A percentile compares a stretch with the other conserved stretches of the same genome.
phyloP scores from a whole-genome alignment of 2,797 vertebrate genomes.

The Morus bassanus region DNA sequence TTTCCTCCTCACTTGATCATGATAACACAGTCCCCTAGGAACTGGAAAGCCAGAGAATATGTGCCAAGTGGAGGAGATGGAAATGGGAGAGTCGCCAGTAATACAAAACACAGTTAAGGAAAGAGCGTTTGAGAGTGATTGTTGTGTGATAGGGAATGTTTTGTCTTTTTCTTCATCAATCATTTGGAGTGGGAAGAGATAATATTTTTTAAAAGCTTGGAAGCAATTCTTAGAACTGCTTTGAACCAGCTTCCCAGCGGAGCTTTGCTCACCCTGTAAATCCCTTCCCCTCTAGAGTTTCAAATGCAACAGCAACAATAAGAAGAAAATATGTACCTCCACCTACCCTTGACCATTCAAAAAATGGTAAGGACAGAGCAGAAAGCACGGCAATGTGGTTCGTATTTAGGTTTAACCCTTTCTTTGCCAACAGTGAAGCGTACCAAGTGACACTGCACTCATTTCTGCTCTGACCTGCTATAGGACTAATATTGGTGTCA shows the following conservation, averaged over 20 bases:
- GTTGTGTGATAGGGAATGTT: not conserved
- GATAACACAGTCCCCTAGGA: slow-evolving; percentile 16
- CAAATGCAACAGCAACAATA: not conserved
- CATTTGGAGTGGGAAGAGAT: not conserved
- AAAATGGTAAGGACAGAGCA: not conserved
- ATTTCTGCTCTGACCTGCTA: not conserved
- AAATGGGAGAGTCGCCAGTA: not conserved
- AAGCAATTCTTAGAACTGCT: not conserved
- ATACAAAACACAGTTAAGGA: not conserved
- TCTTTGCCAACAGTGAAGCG: not conserved
- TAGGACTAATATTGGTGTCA: not conserved
- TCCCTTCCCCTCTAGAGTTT: not conserved
- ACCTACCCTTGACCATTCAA: not conserved
- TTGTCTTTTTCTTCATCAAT: slow-evolving; percentile 1
- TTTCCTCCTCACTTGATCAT: not conserved
- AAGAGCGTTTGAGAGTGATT: not conserved
- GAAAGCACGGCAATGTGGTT: not conserved
- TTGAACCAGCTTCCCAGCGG: not conserved
- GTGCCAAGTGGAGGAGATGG: slow-evolving; percentile 15
- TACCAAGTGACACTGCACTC: not conserved
- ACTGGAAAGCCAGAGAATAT: not conserved
- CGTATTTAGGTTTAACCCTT: not conserved
- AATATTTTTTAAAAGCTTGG: not conserved
- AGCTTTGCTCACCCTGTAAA: not conserved
- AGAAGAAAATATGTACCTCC: not conserved